Evolutionary conservation across 2,888 invertebrate genomes (phyloP), one percentile per base, ranked within the genome.

Genomic region (Drosophila cracens): DNA sequence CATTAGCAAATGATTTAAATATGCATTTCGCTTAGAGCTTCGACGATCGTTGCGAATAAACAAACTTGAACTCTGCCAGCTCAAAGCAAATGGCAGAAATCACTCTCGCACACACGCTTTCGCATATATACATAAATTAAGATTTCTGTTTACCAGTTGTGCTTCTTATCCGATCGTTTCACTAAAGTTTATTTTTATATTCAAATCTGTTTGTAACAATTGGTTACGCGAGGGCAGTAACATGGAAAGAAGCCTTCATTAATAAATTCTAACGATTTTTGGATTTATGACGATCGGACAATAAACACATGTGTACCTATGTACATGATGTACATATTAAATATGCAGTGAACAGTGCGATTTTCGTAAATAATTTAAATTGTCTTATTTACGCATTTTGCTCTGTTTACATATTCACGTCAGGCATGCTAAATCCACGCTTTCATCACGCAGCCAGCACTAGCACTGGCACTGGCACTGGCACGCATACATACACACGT

Each of bases 1-100:
- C n/a, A 60, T 59, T 72, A 54, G 48, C 49, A 54, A 62, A 29
- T 51, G 38, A 38, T 60, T 58, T 46, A 34, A 54, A 16, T 56
- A 56, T 52, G 21, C 31, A 52, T 51, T 52, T 76, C 21, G 56
- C 43, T 31, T 31, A 25, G 43, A 34, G 36, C 33, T 18, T 21
- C 16, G 16, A 27, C 61, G 36, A 25, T 36, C 29, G 49, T 49
- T 54, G 53, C 48, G 18, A 48, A 63, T 53, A 57, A 56, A 57
- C 57, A 57, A 76, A 40, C 49, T 79, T 76, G 59, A 76, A 79
- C 74, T 76, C 53, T 68, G 63, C 16, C 38, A 59, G 56, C 40
- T 29, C 29, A 60, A 66, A 51, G 11, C 60, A 43, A 58, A 48
- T 43, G 33, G 33, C 21, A 43, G 1, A 58, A 57, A 25, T 27